Evolutionary conservation across 2,113 vertebrate genomes (phyloP).

Genomic region (Tetrao urogallus): DNA sequence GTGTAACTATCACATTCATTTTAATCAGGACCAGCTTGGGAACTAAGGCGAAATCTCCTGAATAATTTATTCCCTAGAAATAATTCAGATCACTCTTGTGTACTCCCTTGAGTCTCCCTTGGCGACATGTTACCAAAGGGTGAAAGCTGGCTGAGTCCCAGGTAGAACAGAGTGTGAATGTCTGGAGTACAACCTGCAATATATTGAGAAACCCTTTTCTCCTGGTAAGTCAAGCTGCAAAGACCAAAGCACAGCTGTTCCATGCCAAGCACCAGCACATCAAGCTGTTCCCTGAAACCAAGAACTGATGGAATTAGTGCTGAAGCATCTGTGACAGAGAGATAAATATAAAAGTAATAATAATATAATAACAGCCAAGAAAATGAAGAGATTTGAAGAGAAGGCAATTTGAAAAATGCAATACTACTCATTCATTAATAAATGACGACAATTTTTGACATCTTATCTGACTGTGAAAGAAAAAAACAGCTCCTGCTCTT

Average conservation of each 20-base stretch:
- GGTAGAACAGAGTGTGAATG: not conserved
- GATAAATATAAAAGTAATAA: not conserved
- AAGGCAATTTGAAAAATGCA: not conserved
- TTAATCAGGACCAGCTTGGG: not conserved
- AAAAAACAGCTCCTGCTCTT: not conserved
- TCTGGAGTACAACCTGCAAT: not conserved
- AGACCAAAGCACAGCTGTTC: not conserved
- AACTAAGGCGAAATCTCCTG: constrained; percentile 27
- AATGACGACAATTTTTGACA: not conserved
- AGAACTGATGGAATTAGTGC: not conserved
- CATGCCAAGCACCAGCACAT: not conserved
- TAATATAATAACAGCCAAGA: not conserved
- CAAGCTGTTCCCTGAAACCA: not conserved
- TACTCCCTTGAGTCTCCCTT: not conserved
- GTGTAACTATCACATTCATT: not conserved
- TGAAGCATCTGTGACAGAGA: not conserved
- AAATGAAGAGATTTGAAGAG: not conserved
- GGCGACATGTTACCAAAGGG: not conserved
- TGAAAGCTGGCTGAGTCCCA: constrained; percentile 14
- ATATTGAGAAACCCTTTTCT: not conserved
- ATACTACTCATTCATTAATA: not conserved
- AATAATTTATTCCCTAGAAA: constrained; percentile 52
- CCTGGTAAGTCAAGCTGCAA: not conserved
- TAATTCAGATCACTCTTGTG: rapidly evolving
- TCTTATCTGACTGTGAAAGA: not conserved